A percentile compares a stretch with the other conserved stretches of the same genome.
These are phyloP conservation scores for Meteorus sp. DNA, from an alignment of 1,140 invertebrate species.

Conservation along the genomic window DNA sequence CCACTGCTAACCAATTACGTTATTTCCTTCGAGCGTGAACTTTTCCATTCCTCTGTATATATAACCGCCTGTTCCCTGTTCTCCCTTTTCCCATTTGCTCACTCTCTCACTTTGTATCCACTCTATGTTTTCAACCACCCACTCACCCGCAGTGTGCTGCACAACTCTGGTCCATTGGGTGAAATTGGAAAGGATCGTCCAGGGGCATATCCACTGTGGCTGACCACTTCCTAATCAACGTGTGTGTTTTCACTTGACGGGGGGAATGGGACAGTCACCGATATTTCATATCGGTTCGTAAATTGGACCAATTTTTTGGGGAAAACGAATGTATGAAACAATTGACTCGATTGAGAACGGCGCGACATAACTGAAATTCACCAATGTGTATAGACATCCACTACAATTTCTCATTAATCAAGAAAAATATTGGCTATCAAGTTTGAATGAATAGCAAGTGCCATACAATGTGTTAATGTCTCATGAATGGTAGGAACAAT, in stretches of 20 bases:
- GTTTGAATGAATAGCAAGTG: conserved; percentile 2
- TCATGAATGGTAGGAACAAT: conserved; percentile 2
- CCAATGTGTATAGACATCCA: too few relatives aligned
- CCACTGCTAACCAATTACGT: conserved; percentile 35
- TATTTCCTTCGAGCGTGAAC: conserved; percentile 31
- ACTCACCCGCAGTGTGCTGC: too few relatives aligned
- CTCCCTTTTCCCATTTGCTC: not conserved
- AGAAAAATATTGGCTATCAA: conserved; percentile 14
- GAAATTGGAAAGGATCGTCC: conserved; percentile 29
- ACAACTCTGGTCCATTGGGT: conserved; percentile 8
- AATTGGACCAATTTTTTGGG: conserved; percentile 17
- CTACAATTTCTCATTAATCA: conserved; percentile 6
- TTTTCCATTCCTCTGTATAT: not conserved
- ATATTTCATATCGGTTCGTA: conserved; percentile 12
- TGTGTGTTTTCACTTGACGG: conserved; percentile 12
- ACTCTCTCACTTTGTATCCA: not conserved
- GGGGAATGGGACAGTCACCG: not conserved
- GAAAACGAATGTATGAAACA: conserved; percentile 14
- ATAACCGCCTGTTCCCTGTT: not conserved
- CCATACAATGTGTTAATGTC: conserved; percentile 18
- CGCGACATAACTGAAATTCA: too few relatives aligned
- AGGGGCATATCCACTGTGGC: conserved; percentile 18
- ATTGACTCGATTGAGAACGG: conserved; percentile 10
- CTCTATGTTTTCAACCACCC: too few relatives aligned
- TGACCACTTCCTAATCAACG: conserved; percentile 25